Percentiles rank a stretch among this genome's conserved stretches.
These are phyloP conservation scores for Apoda limacodes DNA, from an alignment of 2,888 invertebrate species.

Conservation along the genomic window DNA sequence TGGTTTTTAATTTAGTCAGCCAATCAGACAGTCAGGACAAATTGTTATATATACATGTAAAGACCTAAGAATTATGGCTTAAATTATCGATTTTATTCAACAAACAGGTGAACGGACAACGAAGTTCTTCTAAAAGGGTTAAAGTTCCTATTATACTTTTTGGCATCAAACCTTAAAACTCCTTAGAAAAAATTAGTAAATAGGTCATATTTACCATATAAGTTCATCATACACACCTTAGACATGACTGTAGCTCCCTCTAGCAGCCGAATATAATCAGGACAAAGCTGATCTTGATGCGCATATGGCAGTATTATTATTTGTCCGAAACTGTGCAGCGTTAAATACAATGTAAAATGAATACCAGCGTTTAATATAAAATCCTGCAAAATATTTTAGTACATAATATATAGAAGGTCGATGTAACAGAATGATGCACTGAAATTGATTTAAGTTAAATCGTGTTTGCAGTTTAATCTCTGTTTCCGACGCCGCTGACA, in stretches of 20 bases:
- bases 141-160: too few species aligned
- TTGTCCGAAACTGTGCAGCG: constrained; percentile 54
- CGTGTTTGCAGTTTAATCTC: constrained; percentile 60
- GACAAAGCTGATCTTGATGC: constrained; percentile 37
- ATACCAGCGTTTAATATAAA: constrained; percentile 35
- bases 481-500: constrained; percentile 39
- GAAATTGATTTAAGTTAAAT: constrained; percentile 53
- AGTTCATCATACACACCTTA: constrained; percentile 29
- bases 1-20: too few species aligned
- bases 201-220: background rate
- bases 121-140: too few species aligned
- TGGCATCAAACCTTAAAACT: background rate
- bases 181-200: constrained; percentile 1
- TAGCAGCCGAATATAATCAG: constrained; percentile 44
- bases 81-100: too few species aligned
- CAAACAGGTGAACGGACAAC: too few species aligned
- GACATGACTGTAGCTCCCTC: constrained; percentile 57
- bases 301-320: constrained; percentile 54
- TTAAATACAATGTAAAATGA: constrained; percentile 47
- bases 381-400: constrained; percentile 29
- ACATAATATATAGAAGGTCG: constrained; percentile 14
- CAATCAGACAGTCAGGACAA: too few species aligned
- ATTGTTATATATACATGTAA: too few species aligned
- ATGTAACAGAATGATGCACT: constrained; percentile 29
- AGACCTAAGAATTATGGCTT: too few species aligned